Evolutionary conservation across 2,113 vertebrate species (phyloP).

Genomic region (Ursus arctos): DNA sequence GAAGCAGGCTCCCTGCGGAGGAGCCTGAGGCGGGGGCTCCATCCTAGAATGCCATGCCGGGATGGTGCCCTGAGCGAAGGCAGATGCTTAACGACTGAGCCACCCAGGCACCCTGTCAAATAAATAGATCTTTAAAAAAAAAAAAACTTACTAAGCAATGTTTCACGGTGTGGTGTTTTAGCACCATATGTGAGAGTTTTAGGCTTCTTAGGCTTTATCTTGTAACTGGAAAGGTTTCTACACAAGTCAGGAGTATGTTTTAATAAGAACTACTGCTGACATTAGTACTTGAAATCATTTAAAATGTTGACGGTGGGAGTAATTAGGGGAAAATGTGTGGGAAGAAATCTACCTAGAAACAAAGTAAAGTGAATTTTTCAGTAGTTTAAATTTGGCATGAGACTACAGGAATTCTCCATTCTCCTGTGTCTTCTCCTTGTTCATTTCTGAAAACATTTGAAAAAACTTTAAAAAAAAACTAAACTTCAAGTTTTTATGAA

Average conservation of each 20-base stretch:
- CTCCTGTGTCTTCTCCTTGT: conserved; percentile 21
- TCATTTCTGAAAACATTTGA: background rate
- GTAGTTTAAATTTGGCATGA: conserved; percentile 17
- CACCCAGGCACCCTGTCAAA: too few species aligned
- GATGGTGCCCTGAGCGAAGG: too few species aligned
- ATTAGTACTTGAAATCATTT: conserved; percentile 47
- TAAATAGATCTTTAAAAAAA: too few species aligned
- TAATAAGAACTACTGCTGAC: background rate
- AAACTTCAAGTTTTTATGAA: background rate
- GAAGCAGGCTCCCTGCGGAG: too few species aligned
- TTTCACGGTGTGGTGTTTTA: background rate
- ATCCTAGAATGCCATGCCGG: too few species aligned
- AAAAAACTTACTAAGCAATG: background rate
- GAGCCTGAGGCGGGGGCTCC: too few species aligned
- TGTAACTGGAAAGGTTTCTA: conserved; percentile 15
- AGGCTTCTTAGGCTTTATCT: background rate
- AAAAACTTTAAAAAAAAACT: background rate
- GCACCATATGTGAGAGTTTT: background rate
- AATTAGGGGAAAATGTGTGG: conserved; percentile 25
- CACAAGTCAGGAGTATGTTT: background rate
- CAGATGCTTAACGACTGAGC: too few species aligned
- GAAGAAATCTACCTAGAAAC: conserved; percentile 47
- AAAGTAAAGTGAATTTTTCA: conserved; percentile 55
- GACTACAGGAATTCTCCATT: background rate
- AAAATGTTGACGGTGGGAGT: conserved; percentile 11